Conservation (phyloP, 2,797 vertebrate genomes). For the Oreortyx pictus region DNA sequence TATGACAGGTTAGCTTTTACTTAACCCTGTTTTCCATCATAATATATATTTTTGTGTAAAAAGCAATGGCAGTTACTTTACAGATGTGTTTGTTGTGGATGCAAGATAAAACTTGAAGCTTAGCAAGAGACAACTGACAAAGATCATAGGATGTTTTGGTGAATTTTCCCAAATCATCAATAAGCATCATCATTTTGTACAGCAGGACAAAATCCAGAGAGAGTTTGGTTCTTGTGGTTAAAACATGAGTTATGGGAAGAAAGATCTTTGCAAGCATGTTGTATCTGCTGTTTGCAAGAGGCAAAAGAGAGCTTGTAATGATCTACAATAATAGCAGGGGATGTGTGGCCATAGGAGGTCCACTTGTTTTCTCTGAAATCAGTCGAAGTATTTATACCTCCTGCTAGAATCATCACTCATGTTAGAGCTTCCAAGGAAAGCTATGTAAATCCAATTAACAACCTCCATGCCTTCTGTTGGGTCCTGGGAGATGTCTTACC, state of each 20-base stretch:
- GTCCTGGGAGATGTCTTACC: background rate
- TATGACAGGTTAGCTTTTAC: background rate
- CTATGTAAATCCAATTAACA: background rate
- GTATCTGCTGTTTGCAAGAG: background rate
- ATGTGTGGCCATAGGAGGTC: background rate
- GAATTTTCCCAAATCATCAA: background rate
- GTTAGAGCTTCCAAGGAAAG: background rate
- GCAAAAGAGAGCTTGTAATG: background rate
- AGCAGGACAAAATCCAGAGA: background rate
- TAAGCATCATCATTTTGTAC: background rate
- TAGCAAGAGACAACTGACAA: constrained; percentile 3
- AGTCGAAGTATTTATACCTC: background rate
- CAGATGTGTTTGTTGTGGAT: background rate
- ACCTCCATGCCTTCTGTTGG: background rate
- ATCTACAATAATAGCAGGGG: background rate
- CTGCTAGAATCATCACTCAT: background rate
- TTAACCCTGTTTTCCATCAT: background rate
- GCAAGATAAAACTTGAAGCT: constrained; percentile 19
- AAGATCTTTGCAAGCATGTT: background rate
- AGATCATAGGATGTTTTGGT: background rate
- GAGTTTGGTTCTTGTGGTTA: background rate
- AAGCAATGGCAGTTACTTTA: background rate
- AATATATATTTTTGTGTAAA: background rate
- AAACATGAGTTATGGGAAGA: background rate
- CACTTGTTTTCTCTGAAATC: background rate